Evolutionary conservation across 2,888 invertebrate species (phyloP).

Genomic region (Alloscopus bannaensis): DNA sequence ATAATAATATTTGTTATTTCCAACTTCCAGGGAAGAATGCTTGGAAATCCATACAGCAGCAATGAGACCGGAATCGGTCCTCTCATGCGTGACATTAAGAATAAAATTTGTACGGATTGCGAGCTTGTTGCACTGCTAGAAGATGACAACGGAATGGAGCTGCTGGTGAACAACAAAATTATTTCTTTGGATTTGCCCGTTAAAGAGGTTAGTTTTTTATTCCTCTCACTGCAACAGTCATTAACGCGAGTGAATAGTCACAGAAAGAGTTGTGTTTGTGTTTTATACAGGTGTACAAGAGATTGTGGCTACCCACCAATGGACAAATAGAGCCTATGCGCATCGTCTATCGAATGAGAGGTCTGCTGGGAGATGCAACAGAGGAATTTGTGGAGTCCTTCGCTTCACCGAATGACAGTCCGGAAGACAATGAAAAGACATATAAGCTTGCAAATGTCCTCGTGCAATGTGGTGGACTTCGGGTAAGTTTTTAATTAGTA

Average conservation of each 20-base stretch:
- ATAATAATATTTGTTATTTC: conserved; percentile 5
- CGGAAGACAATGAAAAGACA: conserved; percentile 95
- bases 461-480: conserved; percentile 85
- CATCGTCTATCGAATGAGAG: conserved; percentile 98
- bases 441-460: conserved; percentile 93
- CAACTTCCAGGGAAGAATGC: conserved; percentile 87
- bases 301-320: conserved; percentile 88
- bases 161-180: conserved; percentile 98
- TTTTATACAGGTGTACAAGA: conserved; percentile 78
- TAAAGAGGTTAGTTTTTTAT: conserved; percentile 85
- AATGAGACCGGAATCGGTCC: conserved; percentile 96
- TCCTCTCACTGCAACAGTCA: too few species aligned
- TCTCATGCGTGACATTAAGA: conserved; percentile 98
- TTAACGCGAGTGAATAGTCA: too few species aligned
- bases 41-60: conserved; percentile 98
- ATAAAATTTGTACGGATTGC: conserved; percentile 98
- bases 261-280: conserved; percentile 13
- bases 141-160: conserved; percentile 99
- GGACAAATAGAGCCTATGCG: conserved; percentile 96
- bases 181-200: conserved; percentile 97
- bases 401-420: conserved; percentile 88
- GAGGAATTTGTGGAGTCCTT: conserved; percentile 98
- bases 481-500: conserved; percentile 75
- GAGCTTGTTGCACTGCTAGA: conserved; percentile 98
- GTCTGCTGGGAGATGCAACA: conserved; percentile 97